Percentiles rank a stretch among this genome's conserved stretches.
These are phyloP conservation scores for Onychomys torridus DNA, from an alignment of 2,797 vertebrate species.

Conservation along the genomic window DNA sequence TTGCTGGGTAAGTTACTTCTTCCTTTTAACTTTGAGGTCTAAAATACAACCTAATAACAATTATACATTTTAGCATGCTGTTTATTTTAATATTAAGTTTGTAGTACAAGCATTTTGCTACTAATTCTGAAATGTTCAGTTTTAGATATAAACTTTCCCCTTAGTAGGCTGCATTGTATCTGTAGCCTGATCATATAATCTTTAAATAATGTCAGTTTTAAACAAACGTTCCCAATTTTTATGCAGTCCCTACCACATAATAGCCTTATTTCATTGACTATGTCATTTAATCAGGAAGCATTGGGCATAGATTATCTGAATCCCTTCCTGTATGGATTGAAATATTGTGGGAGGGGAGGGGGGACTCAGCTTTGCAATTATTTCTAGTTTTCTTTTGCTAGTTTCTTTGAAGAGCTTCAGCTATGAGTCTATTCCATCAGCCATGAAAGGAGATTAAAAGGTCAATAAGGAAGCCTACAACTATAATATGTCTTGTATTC, in stretches of 20 bases:
- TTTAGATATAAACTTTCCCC: neutral
- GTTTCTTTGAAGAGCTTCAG: too few relatives aligned
- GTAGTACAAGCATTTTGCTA: neutral
- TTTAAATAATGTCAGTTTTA: neutral
- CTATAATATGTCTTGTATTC: too few relatives aligned
- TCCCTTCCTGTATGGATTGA: neutral
- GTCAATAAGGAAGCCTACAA: too few relatives aligned
- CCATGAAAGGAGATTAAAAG: too few relatives aligned
- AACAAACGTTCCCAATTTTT: neutral
- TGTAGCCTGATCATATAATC: neutral
- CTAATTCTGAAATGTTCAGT: neutral
- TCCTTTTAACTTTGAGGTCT: neutral
- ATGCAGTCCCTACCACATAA: neutral
- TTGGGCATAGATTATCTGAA: neutral
- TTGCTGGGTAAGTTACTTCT: neutral
- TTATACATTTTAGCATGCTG: neutral
- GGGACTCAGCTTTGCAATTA: neutral
- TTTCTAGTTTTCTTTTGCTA: neutral
- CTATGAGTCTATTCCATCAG: neutral
- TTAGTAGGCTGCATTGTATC: neutral
- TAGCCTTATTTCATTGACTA: neutral
- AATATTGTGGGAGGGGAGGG: too few relatives aligned
- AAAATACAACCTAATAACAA: neutral
- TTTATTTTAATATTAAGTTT: neutral
- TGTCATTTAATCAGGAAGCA: neutral